Evolutionary conservation across 2,888 invertebrate genomes (phyloP), one percentile per base, ranked within the genome.

Genomic region (Ametastegia equiseti): DNA sequence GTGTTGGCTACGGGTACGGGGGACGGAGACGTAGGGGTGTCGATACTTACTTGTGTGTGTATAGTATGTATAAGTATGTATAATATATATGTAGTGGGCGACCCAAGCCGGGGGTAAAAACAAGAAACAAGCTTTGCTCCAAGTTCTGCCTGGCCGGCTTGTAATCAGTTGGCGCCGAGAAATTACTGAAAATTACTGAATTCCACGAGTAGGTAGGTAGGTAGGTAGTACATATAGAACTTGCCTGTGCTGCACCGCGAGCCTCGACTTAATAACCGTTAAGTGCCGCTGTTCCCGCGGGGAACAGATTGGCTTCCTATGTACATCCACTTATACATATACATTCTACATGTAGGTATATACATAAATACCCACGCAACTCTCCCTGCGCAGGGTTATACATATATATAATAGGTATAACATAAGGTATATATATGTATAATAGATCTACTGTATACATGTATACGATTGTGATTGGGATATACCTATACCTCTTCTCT

Each of bases 171-270:
- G 54, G 73, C 73, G 73, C 73, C 73, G 73, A 75, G 73, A 54
- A 75, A 75, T 75, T 75, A 75, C 73, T 75, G 73, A 75, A 75
- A 75, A 75, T 75, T 75, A 75, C 73, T 75, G 73, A 75, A 75
- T 75, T 75, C 54, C 73, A 45, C 71, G 47, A 71, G 71, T 45
- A 71, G 71, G 67, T 19, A 67, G 6, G 9, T 54, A n/a, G n/a
- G n/a, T n/a, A n/a, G n/a, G n/a, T n/a, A n/a, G n/a, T n/a, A 54
- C 23, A n/a, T 19, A 19, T 54, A 60, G 60, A 60, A 30, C 27
- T 47, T 30, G 71, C 19, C 45, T 45, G 27, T 39, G 27, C 65
- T n/a, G n/a, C 39, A n/a, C 71, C 73, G 50, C 73, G 23, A 42
- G 71, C 42, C 71, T 54, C 54, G 73, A 75, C 73, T 75, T 75